These are phyloP conservation scores for Vesta saturnalis DNA, from an alignment of 2,888 invertebrate species.

Conservation along the genomic window DNA sequence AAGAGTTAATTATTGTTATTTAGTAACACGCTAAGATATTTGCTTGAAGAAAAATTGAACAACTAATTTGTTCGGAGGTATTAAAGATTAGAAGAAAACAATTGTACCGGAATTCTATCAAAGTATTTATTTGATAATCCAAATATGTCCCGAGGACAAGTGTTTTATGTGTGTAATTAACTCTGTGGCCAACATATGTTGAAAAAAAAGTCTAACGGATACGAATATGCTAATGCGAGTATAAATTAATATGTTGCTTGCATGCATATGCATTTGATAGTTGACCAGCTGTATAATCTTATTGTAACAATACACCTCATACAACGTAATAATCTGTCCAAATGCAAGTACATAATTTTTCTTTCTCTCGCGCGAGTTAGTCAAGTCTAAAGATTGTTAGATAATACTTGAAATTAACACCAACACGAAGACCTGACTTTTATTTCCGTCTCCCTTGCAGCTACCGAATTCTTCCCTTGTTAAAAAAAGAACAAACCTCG, in stretches of 20 bases:
- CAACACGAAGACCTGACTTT: conserved; percentile 53
- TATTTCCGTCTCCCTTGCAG: conserved; percentile 36
- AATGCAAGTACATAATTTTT: conserved; percentile 62
- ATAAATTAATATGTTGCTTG: conserved; percentile 65
- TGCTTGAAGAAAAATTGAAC: no score
- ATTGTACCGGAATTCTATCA: conserved; percentile 22
- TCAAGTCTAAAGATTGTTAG: conserved; percentile 64
- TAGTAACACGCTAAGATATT: no score
- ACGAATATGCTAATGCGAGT: conserved; percentile 64
- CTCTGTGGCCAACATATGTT: conserved; percentile 61
- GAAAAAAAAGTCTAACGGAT: conserved; percentile 64
- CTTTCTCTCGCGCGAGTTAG: conserved; percentile 64
- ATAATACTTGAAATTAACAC: conserved; percentile 64
- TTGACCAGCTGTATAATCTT: conserved; percentile 48
- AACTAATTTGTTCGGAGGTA: no score
- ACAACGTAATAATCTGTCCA: conserved; percentile 52
- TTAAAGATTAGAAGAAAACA: no score
- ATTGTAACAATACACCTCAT: conserved; percentile 56
- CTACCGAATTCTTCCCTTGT: conserved; percentile 22
- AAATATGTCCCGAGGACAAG: conserved; percentile 38
- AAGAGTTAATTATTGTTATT: no score
- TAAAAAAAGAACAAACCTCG: conserved; percentile 33
- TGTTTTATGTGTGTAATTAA: conserved; percentile 59
- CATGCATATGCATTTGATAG: conserved; percentile 63
- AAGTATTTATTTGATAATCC: conserved; percentile 37